phyloP scores from a whole-genome alignment of 2,797 vertebrate genomes.

The Ptychobarbus kaznakovi region DNA sequence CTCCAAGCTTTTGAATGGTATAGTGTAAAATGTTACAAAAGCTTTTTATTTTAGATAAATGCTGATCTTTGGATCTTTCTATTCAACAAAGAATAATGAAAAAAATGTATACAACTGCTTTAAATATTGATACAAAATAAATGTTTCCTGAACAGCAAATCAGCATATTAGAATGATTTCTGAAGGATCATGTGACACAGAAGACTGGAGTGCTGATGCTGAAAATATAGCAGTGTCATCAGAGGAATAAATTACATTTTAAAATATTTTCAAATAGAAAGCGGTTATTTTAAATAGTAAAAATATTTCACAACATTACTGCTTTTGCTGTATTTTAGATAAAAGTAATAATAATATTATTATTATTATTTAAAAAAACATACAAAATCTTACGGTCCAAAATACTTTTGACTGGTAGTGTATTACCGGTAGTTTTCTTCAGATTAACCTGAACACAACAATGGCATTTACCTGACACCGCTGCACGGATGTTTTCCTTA shows the following conservation, averaged over 20 bases:
- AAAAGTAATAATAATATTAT: too few species aligned
- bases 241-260: neutral
- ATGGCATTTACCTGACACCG: slow-evolving; percentile 82
- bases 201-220: neutral
- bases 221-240: neutral
- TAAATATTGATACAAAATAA: neutral
- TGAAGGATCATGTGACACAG: neutral
- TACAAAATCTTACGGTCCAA: neutral
- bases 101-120: neutral
- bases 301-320: neutral
- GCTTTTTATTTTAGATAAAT: neutral
- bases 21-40: neutral
- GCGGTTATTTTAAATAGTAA: neutral
- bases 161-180: neutral
- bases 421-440: neutral
- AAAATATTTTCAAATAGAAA: neutral
- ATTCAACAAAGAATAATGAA: neutral
- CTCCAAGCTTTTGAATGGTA: neutral
- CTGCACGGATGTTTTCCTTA: slow-evolving; percentile 92
- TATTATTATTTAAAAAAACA: too few species aligned
- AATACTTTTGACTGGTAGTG: neutral
- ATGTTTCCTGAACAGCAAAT: neutral
- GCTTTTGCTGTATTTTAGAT: neutral
- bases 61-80: neutral
- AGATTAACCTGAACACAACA: neutral